Conservation (phyloP, 2,113 vertebrate genomes). For the Maccullochella peelii region DNA sequence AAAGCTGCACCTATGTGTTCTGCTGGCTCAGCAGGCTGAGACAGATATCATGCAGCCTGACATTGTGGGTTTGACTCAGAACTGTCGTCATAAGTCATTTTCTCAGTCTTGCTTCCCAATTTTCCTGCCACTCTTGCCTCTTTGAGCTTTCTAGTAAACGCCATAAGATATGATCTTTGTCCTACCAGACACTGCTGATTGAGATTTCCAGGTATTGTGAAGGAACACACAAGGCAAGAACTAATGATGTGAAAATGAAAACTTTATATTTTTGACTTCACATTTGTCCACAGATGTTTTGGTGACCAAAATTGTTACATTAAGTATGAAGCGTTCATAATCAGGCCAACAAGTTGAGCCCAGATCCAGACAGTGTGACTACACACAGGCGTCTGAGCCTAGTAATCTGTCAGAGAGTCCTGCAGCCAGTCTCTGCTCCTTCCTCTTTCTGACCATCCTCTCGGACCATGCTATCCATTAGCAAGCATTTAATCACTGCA, state of each 20-base stretch:
- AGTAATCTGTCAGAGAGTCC: constrained; percentile 42
- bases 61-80: constrained; percentile 25
- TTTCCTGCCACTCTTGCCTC: constrained; percentile 17
- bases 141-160: constrained; percentile 17
- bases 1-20: background rate
- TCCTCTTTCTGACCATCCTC: constrained; percentile 60
- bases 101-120: constrained; percentile 18
- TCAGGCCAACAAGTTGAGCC: constrained; percentile 29
- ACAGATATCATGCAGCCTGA: constrained; percentile 27
- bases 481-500: constrained; percentile 80
- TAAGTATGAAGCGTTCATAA: background rate
- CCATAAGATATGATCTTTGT: constrained; percentile 13
- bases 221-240: background rate
- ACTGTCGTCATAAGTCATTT: constrained; percentile 21
- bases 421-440: constrained; percentile 50
- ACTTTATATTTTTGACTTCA: background rate
- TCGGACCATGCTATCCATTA: constrained; percentile 75
- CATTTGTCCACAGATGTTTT: background rate
- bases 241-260: background rate
- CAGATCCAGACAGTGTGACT: constrained; percentile 51
- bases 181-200: background rate
- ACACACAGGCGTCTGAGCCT: constrained; percentile 45
- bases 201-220: background rate
- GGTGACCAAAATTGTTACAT: background rate
- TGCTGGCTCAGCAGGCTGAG: constrained; percentile 56